phyloP scores from a whole-genome alignment of 1,140 invertebrate genomes.

The Frieseomelitta varia region DNA sequence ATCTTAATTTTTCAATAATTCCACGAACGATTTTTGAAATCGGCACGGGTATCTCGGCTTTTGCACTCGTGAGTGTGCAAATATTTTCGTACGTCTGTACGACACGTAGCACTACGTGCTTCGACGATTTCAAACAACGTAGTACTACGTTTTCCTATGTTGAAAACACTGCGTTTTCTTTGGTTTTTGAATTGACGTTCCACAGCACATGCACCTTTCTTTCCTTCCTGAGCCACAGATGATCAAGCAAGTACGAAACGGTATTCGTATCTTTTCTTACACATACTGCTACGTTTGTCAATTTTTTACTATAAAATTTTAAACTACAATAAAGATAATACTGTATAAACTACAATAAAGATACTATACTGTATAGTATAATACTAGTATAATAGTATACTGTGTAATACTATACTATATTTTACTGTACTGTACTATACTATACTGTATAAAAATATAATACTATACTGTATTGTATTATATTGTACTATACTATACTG shows the following conservation, averaged over 20 bases:
- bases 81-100: neutral
- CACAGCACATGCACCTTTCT: neutral
- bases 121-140: neutral
- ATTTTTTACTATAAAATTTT: too few species aligned
- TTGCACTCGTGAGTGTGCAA: neutral
- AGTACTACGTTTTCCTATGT: neutral
- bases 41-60: neutral
- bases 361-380: too few species aligned
- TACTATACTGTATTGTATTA: too few species aligned
- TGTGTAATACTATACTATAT: too few species aligned
- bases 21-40: neutral
- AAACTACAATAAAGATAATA: too few species aligned
- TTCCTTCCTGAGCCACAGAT: neutral
- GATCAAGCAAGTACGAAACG: neutral
- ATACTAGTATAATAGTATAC: too few species aligned
- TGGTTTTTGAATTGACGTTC: constrained; percentile 7
- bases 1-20: neutral
- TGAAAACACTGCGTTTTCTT: neutral
- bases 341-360: too few species aligned
- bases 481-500: too few species aligned
- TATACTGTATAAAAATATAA: too few species aligned
- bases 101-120: neutral
- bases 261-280: too few species aligned
- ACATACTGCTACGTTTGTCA: too few species aligned
- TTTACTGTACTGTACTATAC: too few species aligned